A percentile compares a stretch with the other conserved stretches of the same genome.
phyloP scores from a whole-genome alignment of 2,888 invertebrate species.

The Microctonus brassicae region DNA sequence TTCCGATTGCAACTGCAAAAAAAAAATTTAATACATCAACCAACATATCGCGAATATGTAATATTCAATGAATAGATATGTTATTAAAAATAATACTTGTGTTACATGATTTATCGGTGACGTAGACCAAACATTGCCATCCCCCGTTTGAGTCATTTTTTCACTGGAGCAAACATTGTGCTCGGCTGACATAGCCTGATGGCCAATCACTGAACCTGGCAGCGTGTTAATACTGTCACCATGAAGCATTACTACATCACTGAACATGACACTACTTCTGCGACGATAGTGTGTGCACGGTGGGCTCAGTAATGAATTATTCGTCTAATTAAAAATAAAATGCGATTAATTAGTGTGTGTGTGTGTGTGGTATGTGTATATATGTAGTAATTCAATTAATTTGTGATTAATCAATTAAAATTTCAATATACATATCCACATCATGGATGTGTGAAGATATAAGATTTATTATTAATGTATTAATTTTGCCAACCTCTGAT shows the following conservation, averaged over 20 bases:
- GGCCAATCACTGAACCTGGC: slow-evolving; percentile 55
- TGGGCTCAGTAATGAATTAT: slow-evolving; percentile 76
- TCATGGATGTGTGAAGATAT: background rate
- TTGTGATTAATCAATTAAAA: no score
- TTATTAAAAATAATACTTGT: background rate
- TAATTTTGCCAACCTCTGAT: slow-evolving; percentile 44
- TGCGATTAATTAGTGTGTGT: background rate
- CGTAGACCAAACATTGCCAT: slow-evolving; percentile 77
- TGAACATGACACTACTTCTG: slow-evolving; percentile 90
- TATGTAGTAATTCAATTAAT: no score
- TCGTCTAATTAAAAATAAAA: slow-evolving; percentile 49
- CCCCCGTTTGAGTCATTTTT: slow-evolving; percentile 89
- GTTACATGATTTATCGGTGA: slow-evolving; percentile 62
- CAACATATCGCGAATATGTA: background rate
- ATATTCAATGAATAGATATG: no score
- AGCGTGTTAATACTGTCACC: slow-evolving; percentile 69
- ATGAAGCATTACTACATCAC: slow-evolving; percentile 85
- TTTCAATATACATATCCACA: no score
- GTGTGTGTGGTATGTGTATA: background rate
- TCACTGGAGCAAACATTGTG: slow-evolving; percentile 84
- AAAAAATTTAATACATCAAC: background rate
- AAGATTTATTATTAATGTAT: background rate
- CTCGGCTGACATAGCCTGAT: slow-evolving; percentile 65
- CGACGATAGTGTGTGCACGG: slow-evolving; percentile 78
- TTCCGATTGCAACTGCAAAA: slow-evolving; percentile 64